phyloP scores from a whole-genome alignment of 2,113 vertebrate genomes.

The Corythornis madagascariensis region DNA sequence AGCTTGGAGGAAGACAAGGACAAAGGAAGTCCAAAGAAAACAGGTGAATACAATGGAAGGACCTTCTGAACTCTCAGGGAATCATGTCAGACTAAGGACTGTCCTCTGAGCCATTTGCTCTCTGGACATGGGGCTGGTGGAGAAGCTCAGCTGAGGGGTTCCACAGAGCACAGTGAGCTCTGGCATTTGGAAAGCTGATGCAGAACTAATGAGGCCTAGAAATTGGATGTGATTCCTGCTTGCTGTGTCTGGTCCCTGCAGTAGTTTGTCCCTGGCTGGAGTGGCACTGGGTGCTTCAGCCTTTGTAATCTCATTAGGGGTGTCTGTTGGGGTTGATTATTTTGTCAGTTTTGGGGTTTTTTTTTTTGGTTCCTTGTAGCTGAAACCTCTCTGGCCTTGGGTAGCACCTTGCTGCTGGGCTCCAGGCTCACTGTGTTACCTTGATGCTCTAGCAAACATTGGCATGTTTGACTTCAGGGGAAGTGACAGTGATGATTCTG shows the following conservation, averaged over 20 bases:
- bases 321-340: background rate
- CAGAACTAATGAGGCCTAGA: background rate
- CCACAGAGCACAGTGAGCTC: background rate
- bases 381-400: background rate
- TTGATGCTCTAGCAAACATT: background rate
- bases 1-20: background rate
- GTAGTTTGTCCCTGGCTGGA: background rate
- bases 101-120: background rate
- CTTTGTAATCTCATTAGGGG: background rate
- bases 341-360: background rate
- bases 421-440: background rate
- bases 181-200: background rate
- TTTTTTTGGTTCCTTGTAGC: background rate
- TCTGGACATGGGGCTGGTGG: background rate
- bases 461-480: rapidly evolving
- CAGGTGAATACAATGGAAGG: background rate
- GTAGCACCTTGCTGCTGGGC: background rate
- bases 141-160: background rate
- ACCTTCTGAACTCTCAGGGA: background rate
- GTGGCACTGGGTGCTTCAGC: background rate
- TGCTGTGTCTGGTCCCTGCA: background rate
- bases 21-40: background rate
- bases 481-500: background rate
- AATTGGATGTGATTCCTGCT: rapidly evolving
- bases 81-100: background rate